Percentiles rank a stretch among this genome's conserved stretches.
Conservation (phyloP, 2,797 vertebrate species). For the Brachyalestes nurse region DNA sequence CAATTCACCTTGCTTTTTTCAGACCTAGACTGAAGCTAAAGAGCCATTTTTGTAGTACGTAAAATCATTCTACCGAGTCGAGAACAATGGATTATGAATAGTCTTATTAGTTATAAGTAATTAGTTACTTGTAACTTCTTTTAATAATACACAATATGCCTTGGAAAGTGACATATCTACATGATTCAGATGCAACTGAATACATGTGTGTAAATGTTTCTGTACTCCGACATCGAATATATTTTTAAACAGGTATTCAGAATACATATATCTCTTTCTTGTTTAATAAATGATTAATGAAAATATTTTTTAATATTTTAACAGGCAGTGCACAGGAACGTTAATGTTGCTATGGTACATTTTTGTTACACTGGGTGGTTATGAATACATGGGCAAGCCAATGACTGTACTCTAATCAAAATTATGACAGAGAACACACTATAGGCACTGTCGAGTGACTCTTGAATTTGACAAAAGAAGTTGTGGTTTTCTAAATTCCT, state of each 20-base stretch:
- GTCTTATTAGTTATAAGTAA: neutral
- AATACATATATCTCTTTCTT: neutral
- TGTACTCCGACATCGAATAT: neutral
- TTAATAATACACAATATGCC: neutral
- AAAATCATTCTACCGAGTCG: neutral
- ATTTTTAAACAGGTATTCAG: neutral
- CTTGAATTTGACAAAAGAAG: no score
- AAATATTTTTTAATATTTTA: neutral
- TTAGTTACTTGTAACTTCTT: neutral
- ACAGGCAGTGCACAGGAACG: neutral
- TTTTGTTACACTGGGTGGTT: neutral
- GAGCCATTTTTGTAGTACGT: neutral
- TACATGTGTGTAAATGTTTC: neutral
- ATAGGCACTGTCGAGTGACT: neutral
- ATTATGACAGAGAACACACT: neutral
- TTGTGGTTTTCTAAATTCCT: no score
- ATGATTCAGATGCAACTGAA: neutral
- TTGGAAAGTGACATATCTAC: neutral
- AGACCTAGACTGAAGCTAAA: neutral
- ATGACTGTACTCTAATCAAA: neutral
- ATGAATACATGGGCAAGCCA: neutral
- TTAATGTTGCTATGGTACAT: neutral
- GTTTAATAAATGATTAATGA: neutral
- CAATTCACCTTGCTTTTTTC: conserved; percentile 28
- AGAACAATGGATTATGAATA: neutral